These are phyloP conservation scores for Seriola rivoliana DNA, from an alignment of 2,113 vertebrate species.

Conservation along the genomic window DNA sequence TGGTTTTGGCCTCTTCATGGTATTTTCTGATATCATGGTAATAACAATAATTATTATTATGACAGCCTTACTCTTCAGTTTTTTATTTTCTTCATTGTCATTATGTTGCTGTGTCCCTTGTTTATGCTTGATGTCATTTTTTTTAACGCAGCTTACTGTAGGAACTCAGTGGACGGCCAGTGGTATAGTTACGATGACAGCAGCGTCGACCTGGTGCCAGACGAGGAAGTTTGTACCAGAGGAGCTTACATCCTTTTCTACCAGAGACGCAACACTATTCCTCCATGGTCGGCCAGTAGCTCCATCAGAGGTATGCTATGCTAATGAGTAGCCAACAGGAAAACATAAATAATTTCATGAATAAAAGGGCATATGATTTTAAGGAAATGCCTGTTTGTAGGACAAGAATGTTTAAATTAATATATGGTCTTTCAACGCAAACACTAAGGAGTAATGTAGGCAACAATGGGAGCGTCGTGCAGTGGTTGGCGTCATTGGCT, in stretches of 20 bases:
- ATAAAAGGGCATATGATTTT: neutral
- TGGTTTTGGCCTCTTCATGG: neutral
- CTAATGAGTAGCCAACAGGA: neutral
- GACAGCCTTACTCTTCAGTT: too few relatives aligned
- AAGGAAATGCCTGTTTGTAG: too few relatives aligned
- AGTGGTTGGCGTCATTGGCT: too few relatives aligned
- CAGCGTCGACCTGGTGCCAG: constrained; percentile 87
- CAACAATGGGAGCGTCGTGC: too few relatives aligned
- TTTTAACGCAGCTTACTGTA: constrained; percentile 88
- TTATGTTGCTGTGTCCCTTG: neutral
- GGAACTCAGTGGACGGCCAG: constrained; percentile 91
- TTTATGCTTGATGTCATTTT: neutral
- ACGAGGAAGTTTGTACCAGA: constrained; percentile 90
- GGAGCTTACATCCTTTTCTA: constrained; percentile 97
- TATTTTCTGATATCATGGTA: too few relatives aligned
- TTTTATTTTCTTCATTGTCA: neutral
- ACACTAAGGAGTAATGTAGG: neutral
- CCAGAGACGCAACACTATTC: constrained; percentile 90
- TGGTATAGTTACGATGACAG: constrained; percentile 97
- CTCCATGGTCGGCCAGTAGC: constrained; percentile 89
- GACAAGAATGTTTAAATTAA: neutral
- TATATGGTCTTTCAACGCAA: neutral
- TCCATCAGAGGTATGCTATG: constrained; percentile 86
- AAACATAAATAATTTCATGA: neutral
- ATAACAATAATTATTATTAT: too few relatives aligned